A percentile compares a stretch with the other conserved stretches of the same genome.
Conservation (phyloP, 2,113 vertebrate species). For the Myocastor coypus region DNA sequence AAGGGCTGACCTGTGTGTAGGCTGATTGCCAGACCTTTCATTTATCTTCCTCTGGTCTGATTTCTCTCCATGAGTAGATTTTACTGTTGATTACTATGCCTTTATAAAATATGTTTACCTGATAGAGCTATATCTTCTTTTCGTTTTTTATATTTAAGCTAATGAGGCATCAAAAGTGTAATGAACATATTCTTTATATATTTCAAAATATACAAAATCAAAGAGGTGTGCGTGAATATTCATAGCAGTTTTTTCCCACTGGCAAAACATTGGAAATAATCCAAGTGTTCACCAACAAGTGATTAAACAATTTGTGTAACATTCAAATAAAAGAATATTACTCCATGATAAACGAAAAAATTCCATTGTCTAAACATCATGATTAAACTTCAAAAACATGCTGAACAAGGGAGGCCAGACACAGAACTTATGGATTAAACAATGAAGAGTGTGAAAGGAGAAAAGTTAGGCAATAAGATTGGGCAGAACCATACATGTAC, state of each 20-base stretch:
- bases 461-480: no score
- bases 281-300: background rate
- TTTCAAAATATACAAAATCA: conserved; percentile 44
- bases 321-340: background rate
- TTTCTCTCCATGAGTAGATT: background rate
- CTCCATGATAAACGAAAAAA: conserved; percentile 10
- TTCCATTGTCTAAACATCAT: background rate
- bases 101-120: conserved; percentile 32
- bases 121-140: background rate
- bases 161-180: background rate
- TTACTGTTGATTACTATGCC: background rate
- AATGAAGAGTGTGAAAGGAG: no score
- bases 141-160: background rate
- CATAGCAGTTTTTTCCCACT: background rate
- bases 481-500: no score
- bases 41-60: conserved; percentile 8
- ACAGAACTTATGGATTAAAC: no score
- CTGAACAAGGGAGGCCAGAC: conserved; percentile 4
- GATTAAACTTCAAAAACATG: conserved; percentile 15
- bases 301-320: background rate
- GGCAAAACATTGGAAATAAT: conserved; percentile 28
- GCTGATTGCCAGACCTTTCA: background rate
- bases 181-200: background rate
- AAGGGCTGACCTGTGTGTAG: background rate
- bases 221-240: background rate